Percentiles rank a stretch among this genome's conserved stretches.
These are phyloP conservation scores for Cebidichthys violaceus DNA, from an alignment of 2,113 vertebrate species.

Conservation along the genomic window DNA sequence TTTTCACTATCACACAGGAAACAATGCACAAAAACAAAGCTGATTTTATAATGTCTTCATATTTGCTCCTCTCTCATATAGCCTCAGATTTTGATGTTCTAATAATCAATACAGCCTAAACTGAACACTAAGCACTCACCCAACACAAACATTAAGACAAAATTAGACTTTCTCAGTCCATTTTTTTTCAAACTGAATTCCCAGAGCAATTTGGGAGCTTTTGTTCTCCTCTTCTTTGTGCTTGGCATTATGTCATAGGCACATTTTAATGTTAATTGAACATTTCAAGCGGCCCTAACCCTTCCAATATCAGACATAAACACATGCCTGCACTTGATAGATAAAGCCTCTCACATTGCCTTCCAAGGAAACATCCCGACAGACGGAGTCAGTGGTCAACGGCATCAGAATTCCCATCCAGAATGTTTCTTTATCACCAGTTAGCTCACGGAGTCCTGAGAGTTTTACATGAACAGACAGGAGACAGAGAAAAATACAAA, in stretches of 20 bases:
- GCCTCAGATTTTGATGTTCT: constrained; percentile 42
- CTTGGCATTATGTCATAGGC: constrained; percentile 69
- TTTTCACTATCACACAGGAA: constrained; percentile 11
- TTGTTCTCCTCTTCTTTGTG: constrained; percentile 74
- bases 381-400: constrained; percentile 65
- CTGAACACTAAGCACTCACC: constrained; percentile 44
- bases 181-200: constrained; percentile 47
- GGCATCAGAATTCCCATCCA: constrained; percentile 59
- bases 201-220: constrained; percentile 69
- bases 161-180: constrained; percentile 52
- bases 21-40: constrained; percentile 57
- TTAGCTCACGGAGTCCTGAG: constrained; percentile 42
- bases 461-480: constrained; percentile 32
- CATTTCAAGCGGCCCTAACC: constrained; percentile 71
- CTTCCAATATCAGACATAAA: constrained; percentile 71
- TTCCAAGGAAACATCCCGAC: constrained; percentile 52
- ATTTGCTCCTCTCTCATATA: constrained; percentile 44
- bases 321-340: constrained; percentile 77
- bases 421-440: constrained; percentile 51
- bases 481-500: constrained; percentile 4
- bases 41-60: constrained; percentile 55
- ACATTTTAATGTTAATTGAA: constrained; percentile 81
- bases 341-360: constrained; percentile 74
- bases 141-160: constrained; percentile 57
- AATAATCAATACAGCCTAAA: constrained; percentile 58